phyloP scores from a whole-genome alignment of 2,888 invertebrate species.

The Herminia tarsipennalis region DNA sequence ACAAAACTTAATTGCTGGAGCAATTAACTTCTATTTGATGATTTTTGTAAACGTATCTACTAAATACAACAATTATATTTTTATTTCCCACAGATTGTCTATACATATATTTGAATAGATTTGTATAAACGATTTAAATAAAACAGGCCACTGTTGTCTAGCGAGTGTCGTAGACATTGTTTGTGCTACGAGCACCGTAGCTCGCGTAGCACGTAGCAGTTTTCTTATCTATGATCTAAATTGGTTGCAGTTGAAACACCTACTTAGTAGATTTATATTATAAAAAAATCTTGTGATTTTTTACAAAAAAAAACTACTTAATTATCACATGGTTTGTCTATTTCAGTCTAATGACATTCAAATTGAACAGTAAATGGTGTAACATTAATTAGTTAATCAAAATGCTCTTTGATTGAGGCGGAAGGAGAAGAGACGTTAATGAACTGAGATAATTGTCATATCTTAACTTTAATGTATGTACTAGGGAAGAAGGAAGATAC shows the following conservation, averaged over 20 bases:
- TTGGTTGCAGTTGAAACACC: not conserved
- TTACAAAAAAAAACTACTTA: too few species aligned
- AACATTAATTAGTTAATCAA: too few species aligned
- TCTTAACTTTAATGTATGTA: too few species aligned
- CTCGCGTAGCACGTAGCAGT: constrained; percentile 8
- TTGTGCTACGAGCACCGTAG: constrained; percentile 14
- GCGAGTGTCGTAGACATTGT: not conserved
- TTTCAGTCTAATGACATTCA: too few species aligned
- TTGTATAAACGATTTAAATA: constrained; percentile 1
- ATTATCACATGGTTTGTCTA: too few species aligned
- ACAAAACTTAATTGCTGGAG: constrained; percentile 36
- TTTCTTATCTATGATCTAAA: constrained; percentile 4
- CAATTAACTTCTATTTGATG: constrained; percentile 33
- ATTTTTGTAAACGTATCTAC: constrained; percentile 19
- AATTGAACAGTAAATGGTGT: too few species aligned
- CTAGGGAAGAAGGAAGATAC: too few species aligned
- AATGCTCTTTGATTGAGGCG: too few species aligned
- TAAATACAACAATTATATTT: constrained; percentile 25
- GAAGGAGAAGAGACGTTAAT: too few species aligned
- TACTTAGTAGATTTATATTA: too few species aligned
- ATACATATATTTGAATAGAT: constrained; percentile 2
- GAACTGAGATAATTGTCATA: too few species aligned
- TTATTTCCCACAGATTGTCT: constrained; percentile 19
- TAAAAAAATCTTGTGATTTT: too few species aligned
- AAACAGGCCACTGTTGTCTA: constrained; percentile 2